Base-by-base conservation (phyloP, 2,888 invertebrate genomes). In the Hoplodrina blanda region DNA sequence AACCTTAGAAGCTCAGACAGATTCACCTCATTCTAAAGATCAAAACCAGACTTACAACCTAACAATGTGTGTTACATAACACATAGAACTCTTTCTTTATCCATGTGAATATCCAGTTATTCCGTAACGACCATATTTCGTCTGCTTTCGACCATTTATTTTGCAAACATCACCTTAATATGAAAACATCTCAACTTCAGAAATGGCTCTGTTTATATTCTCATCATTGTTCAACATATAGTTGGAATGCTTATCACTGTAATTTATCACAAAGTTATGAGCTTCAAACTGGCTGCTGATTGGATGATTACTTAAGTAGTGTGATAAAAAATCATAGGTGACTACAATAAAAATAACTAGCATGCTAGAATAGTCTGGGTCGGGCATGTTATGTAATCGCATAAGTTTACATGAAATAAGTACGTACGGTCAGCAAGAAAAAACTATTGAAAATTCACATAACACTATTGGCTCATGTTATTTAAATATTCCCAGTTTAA, bases 211-310 rank as follows among this genome's bases (percentile, higher is more conserved):
- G 57, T 69, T 69, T 59, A 67, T 62, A 20, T 69, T 77, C 80
- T 25, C 77, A 80, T 46, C 62, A 80, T 77, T 80, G 75, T 77
- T 62, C 53, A 52, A 41, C 55, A 6, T 44, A 57, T 50, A 25
- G 37, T 66, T 56, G 30, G 11, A 44, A 54, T 5, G 8, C 37
- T 69, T 74, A 77, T 77, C 80, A 46, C 17, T 25, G 46, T 20
- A 64, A 77, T 77, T 77, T 77, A 77, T 77, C 76, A 74, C n/a
- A 10, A 52, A 76, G 49, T 64, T 59, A 55, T 49, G 10, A 56
- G 50, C 15, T 68, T 41, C 33, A 25, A 74, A 59, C 33, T 75
- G 46, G 62, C 52, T 61, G 25, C 37, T 44, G 46, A 79, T 54
- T 62, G 46, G 19, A n/a, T 30, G 63, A 59, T 77, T n/a, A n/a